Conservation (phyloP, 2,888 invertebrate species). For the Tortricodes alternella region DNA sequence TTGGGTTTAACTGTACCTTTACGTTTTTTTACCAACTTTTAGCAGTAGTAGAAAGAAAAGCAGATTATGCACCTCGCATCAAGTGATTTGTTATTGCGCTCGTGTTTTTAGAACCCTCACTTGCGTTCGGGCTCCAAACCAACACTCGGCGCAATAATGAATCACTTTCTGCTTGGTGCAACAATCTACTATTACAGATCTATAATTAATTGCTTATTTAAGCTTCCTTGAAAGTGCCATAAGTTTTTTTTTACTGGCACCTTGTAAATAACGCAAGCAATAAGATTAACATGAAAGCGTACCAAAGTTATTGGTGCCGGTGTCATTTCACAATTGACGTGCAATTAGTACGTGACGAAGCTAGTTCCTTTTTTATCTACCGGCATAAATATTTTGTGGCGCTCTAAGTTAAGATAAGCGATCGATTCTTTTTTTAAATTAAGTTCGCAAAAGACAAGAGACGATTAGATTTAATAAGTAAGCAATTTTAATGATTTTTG, state of each 20-base stretch:
- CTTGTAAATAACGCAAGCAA: constrained; percentile 20
- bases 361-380: not conserved
- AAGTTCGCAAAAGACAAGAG: constrained; percentile 20
- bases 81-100: too few species aligned
- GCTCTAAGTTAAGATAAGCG: not conserved
- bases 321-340: not conserved
- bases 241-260: not conserved
- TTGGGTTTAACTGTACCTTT: too few species aligned
- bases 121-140: too few species aligned
- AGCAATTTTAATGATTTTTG: constrained; percentile 14
- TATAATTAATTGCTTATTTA: not conserved
- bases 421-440: constrained; percentile 5
- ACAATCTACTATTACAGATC: too few species aligned
- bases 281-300: not conserved
- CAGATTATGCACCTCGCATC: too few species aligned
- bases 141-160: too few species aligned
- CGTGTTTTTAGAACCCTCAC: too few species aligned
- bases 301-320: not conserved
- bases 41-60: too few species aligned
- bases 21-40: too few species aligned
- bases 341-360: not conserved
- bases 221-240: constrained; percentile 9
- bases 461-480: constrained; percentile 10
- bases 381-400: not conserved
- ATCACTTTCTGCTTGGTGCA: too few species aligned